Percentiles rank a stretch among this genome's conserved stretches.
These are phyloP conservation scores for Emberiza fucata DNA, from an alignment of 2,113 vertebrate genomes.

Conservation along the genomic window DNA sequence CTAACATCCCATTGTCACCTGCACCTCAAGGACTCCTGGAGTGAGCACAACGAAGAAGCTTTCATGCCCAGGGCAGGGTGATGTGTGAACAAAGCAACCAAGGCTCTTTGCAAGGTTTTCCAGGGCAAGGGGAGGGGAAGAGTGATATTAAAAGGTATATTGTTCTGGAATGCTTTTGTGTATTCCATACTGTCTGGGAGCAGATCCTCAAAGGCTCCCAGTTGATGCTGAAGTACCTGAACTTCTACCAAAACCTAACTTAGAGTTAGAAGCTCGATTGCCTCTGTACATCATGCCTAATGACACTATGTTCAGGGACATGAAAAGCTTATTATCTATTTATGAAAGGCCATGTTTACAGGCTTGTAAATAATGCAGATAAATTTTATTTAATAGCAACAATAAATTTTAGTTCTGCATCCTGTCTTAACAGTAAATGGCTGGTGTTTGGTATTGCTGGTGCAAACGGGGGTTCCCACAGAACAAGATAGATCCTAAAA, in stretches of 20 bases:
- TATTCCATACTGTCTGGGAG: neutral
- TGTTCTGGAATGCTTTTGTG: neutral
- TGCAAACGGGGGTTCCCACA: neutral
- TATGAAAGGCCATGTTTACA: neutral
- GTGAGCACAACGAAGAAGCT: neutral
- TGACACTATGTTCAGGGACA: neutral
- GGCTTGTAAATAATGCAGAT: neutral
- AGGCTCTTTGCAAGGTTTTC: neutral
- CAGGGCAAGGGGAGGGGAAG: neutral
- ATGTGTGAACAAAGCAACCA: neutral
- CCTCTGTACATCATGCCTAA: neutral
- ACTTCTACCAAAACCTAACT: neutral
- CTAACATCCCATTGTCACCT: fast-evolving
- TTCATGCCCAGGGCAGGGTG: neutral
- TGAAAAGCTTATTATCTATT: neutral
- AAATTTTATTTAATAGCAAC: neutral
- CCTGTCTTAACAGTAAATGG: neutral
- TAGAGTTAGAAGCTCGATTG: neutral
- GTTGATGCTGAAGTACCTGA: neutral
- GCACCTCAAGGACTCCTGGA: neutral
- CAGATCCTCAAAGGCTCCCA: neutral
- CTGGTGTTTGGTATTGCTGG: neutral
- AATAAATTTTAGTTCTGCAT: neutral
- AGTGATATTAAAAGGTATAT: neutral
- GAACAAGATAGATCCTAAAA: neutral